These are phyloP conservation scores for Trididemnum clinides DNA, from an alignment of 23 tunicate species.

Conservation along the genomic window DNA sequence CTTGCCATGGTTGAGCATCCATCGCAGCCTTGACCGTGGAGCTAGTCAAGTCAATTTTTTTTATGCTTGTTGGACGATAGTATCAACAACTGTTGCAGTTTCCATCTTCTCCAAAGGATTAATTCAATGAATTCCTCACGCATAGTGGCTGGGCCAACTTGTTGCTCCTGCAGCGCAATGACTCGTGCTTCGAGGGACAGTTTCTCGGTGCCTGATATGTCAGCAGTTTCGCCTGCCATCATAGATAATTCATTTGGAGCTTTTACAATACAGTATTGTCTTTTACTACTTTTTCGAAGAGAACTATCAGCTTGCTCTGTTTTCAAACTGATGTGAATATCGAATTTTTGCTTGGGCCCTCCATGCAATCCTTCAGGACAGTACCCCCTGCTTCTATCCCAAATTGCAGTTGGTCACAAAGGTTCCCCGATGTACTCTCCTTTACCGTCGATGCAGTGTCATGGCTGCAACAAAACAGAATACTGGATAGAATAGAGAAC, in stretches of 20 bases:
- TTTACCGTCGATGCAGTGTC: no score
- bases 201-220: neutral
- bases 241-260: neutral
- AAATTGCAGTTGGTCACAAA: neutral
- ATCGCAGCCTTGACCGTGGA: neutral
- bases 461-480: neutral
- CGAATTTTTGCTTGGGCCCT: neutral
- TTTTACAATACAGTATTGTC: neutral
- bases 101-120: neutral
- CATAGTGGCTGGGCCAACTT: neutral
- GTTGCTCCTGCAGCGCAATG: neutral
- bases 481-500: no score
- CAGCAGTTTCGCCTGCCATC: neutral
- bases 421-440: no score
- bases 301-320: neutral
- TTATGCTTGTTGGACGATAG: no score
- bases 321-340: neutral
- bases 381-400: slow-evolving; percentile 4
- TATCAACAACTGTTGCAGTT: neutral
- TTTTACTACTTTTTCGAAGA: neutral
- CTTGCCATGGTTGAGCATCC: slow-evolving; percentile 2
- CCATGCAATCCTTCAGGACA: neutral
- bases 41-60: no score
- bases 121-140: neutral
- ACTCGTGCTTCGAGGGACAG: neutral